Percentiles rank a stretch among this genome's conserved stretches.
phyloP scores from a whole-genome alignment of 2,888 invertebrate species.

The Oscheius onirici region DNA sequence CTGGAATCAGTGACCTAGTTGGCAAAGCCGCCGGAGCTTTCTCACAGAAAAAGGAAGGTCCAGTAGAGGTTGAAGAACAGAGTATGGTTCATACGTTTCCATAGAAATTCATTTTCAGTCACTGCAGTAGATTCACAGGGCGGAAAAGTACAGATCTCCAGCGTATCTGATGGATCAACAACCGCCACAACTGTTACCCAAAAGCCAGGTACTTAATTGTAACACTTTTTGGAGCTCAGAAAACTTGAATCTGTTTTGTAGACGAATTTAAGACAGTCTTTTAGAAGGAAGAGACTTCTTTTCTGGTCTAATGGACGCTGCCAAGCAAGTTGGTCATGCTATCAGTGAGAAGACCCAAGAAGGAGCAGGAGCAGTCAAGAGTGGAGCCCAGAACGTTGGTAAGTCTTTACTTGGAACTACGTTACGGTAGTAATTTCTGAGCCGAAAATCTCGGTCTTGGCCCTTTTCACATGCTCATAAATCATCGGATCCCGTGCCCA shows the following conservation, averaged over 20 bases:
- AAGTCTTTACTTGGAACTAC: not conserved
- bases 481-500: not conserved
- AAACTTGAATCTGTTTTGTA: too few species aligned
- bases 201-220: not conserved
- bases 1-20: constrained; percentile 10
- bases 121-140: constrained; percentile 19
- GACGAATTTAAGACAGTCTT: not conserved
- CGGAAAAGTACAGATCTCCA: constrained; percentile 27
- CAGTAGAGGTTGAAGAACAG: not conserved
- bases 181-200: constrained; percentile 1
- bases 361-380: constrained; percentile 2
- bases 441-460: not conserved
- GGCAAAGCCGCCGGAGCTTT: constrained; percentile 21
- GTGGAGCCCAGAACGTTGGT: constrained; percentile 3
- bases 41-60: not conserved
- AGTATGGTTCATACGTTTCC: not conserved
- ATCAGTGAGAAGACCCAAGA: constrained; percentile 13
- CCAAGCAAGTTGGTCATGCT: constrained; percentile 9
- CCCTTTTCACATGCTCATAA: not conserved
- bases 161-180: not conserved
- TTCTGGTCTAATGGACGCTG: not conserved
- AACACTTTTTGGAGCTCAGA: too few species aligned
- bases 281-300: constrained; percentile 6
- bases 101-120: not conserved
- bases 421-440: not conserved